phyloP scores from a whole-genome alignment of 2,888 invertebrate genomes.

The Julus scandinavius region DNA sequence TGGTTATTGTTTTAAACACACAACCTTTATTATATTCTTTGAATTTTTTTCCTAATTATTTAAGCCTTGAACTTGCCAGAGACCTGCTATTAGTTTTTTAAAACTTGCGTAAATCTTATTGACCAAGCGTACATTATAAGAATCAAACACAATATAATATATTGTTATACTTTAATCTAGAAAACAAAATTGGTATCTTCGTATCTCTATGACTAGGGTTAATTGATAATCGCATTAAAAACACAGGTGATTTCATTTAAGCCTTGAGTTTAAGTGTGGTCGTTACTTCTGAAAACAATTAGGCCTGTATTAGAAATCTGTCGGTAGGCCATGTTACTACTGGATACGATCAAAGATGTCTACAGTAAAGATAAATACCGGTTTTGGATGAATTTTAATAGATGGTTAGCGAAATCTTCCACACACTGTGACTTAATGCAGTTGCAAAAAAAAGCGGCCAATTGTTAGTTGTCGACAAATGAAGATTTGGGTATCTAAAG shows the following conservation, averaged over 20 bases:
- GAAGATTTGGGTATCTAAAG: conserved; percentile 30
- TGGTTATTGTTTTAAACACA: conserved; percentile 14
- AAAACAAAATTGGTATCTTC: background rate
- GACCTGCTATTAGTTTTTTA: background rate
- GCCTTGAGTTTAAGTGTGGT: background rate
- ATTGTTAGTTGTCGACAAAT: background rate
- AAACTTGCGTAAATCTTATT: background rate
- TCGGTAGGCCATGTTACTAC: background rate
- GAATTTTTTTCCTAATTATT: background rate
- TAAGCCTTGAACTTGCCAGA: conserved; percentile 37
- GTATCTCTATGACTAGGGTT: background rate
- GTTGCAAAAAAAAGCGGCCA: background rate
- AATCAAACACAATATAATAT: background rate
- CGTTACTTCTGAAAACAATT: conserved; percentile 14
- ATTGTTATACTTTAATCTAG: background rate
- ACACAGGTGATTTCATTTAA: conserved; percentile 12
- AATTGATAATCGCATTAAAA: conserved; percentile 9
- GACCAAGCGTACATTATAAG: background rate
- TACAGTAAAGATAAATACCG: background rate
- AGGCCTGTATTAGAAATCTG: conserved; percentile 4
- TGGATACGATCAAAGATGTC: conserved; percentile 1
- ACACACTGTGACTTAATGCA: background rate
- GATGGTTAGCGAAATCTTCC: background rate
- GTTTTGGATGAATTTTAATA: background rate
- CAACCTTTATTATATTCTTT: background rate